Conservation (phyloP, 2,888 invertebrate species). For the Bimastos eiseni region DNA sequence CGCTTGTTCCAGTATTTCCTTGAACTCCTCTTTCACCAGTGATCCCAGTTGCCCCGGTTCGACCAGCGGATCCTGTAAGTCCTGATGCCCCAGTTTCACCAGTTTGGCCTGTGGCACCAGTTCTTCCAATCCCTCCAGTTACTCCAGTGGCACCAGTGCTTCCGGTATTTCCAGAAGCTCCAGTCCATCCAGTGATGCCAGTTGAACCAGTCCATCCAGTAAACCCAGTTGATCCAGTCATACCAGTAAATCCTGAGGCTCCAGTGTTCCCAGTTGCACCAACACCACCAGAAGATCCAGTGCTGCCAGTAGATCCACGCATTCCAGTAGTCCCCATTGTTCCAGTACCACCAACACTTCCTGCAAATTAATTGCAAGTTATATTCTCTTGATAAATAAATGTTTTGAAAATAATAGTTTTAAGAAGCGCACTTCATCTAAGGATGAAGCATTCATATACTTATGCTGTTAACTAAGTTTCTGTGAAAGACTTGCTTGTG, state of each 20-base stretch:
- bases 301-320: not conserved
- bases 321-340: not conserved
- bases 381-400: too few species aligned
- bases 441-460: too few species aligned
- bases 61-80: conserved; percentile 13
- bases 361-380: not conserved
- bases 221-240: conserved; percentile 17
- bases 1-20: not conserved
- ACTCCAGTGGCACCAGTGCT: conserved; percentile 18
- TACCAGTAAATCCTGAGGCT: conserved; percentile 23
- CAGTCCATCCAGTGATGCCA: conserved; percentile 21
- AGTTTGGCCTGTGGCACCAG: not conserved
- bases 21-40: not conserved
- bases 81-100: conserved; percentile 22
- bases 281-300: conserved; percentile 10
- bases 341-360: conserved; percentile 23
- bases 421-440: too few species aligned
- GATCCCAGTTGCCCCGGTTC: conserved; percentile 30
- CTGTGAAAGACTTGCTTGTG: too few species aligned
- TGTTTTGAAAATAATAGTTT: too few species aligned
- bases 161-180: conserved; percentile 28
- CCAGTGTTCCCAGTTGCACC: conserved; percentile 29
- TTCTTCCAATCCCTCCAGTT: conserved; percentile 7
- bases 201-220: conserved; percentile 24
- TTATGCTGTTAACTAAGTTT: too few species aligned